Evolutionary conservation across 2,888 invertebrate genomes (phyloP).

Genomic region (Apodemia zela): DNA sequence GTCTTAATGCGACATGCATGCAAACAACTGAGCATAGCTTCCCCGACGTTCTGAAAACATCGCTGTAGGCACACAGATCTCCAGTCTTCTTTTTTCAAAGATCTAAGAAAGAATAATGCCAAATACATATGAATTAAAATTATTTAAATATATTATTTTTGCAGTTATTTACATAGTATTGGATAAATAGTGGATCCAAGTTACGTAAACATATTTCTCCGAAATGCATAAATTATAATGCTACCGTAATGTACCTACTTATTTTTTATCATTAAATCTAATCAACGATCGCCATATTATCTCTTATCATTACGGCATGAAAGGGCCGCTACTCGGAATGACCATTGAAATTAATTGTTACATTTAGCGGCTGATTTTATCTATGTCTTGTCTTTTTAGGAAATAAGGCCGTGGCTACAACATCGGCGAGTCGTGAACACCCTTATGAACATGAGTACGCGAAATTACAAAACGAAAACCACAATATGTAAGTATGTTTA

Average conservation of each 20-base stretch:
- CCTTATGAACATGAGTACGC: constrained; percentile 89
- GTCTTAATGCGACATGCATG: too few relatives aligned
- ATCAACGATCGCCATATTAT: constrained; percentile 34
- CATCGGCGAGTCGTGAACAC: constrained; percentile 75
- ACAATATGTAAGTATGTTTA: constrained; percentile 54
- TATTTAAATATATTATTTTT: too few relatives aligned
- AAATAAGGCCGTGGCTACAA: constrained; percentile 50
- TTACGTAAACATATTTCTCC: not conserved
- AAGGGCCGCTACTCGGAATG: constrained; percentile 43
- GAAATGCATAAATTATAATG: constrained; percentile 19
- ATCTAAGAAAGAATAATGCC: too few relatives aligned
- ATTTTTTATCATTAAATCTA: constrained; percentile 31
- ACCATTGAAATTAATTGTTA: constrained; percentile 29
- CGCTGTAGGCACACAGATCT: too few relatives aligned
- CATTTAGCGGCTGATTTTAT: constrained; percentile 19
- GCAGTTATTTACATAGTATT: not conserved
- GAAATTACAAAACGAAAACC: constrained; percentile 82
- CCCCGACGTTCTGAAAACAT: too few relatives aligned
- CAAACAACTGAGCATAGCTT: too few relatives aligned
- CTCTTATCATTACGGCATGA: constrained; percentile 31
- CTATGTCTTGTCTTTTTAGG: constrained; percentile 41
- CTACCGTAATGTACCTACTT: constrained; percentile 33
- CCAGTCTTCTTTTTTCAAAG: too few relatives aligned
- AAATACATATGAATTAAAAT: too few relatives aligned
- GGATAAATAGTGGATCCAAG: not conserved